phyloP scores from a whole-genome alignment of 2,113 vertebrate genomes.

The Sardina pilchardus region DNA sequence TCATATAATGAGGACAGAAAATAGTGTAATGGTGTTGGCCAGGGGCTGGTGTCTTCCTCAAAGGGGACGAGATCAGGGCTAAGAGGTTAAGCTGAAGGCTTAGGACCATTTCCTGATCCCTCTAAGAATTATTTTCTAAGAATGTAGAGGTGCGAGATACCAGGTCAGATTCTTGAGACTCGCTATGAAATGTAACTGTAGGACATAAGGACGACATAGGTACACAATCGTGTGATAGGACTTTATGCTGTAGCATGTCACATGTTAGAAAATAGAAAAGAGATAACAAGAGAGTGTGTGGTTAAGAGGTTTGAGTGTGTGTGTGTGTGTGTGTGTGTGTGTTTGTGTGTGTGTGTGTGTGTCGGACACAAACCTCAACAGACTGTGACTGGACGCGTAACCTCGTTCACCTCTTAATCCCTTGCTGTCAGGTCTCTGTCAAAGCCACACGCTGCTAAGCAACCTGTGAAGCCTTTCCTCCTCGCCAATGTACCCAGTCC shows the following conservation, averaged over 20 bases:
- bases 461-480: conserved; percentile 1
- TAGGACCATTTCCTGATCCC: not conserved
- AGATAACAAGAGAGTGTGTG: not conserved
- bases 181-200: not conserved
- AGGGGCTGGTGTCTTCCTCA: not conserved
- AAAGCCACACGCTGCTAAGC: not conserved
- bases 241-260: not conserved
- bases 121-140: not conserved
- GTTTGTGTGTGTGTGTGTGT: not conserved
- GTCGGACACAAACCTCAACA: conserved; percentile 28
- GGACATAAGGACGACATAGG: not conserved
- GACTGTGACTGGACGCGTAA: conserved; percentile 38
- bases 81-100: not conserved
- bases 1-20: not conserved
- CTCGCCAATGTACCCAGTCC: not conserved
- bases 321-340: not conserved
- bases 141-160: not conserved
- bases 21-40: not conserved
- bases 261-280: not conserved
- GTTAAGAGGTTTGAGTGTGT: not conserved
- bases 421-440: conserved; percentile 15
- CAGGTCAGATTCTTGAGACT: not conserved
- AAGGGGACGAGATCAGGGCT: not conserved
- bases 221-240: not conserved
- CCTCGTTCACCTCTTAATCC: conserved; percentile 33